A percentile compares a stretch with the other conserved stretches of the same genome.
Evolutionary conservation across 2,888 invertebrate genomes (phyloP).

Genomic region (Crossocerus cetratus): DNA sequence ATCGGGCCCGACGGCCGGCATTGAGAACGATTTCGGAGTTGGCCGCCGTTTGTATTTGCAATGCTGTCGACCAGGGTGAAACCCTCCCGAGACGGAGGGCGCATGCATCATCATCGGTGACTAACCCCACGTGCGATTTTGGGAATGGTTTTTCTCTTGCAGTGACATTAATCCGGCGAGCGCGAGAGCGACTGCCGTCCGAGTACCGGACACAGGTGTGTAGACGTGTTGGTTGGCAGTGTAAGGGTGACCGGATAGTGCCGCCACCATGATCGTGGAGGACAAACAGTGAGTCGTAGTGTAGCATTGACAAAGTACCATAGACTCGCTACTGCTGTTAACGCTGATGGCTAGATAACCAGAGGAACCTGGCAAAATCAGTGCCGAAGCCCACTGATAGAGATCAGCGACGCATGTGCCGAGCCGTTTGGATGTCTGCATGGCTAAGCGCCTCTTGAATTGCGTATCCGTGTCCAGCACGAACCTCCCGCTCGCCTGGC

Average conservation of each 20-base stretch:
- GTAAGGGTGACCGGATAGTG: conserved; percentile 59
- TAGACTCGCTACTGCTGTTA: too few relatives aligned
- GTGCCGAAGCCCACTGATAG: too few relatives aligned
- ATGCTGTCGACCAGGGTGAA: too few relatives aligned
- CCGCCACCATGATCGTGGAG: conserved; percentile 76
- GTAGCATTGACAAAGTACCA: conserved; percentile 12
- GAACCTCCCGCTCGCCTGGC: too few relatives aligned
- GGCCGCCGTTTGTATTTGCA: too few relatives aligned
- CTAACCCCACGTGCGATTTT: conserved; percentile 40
- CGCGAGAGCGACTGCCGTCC: conserved; percentile 36
- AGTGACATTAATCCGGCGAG: conserved; percentile 65
- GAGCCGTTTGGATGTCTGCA: too few relatives aligned
- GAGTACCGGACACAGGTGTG: conserved; percentile 28
- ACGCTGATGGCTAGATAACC: too few relatives aligned
- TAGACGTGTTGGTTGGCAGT: conserved; percentile 32
- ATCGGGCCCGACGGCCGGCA: neutral
- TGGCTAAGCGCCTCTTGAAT: too few relatives aligned
- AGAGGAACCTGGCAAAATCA: too few relatives aligned
- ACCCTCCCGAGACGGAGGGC: neutral
- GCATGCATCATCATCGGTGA: conserved; percentile 24
- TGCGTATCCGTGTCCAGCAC: too few relatives aligned
- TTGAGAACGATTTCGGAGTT: conserved; percentile 31
- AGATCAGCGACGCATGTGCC: too few relatives aligned
- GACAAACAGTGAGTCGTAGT: conserved; percentile 74
- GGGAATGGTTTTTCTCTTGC: conserved; percentile 70